Evolutionary conservation across 2,113 vertebrate species (phyloP), one percentile per base, ranked within the genome.

Genomic region (Hypocryptadius cinnamomeus): DNA sequence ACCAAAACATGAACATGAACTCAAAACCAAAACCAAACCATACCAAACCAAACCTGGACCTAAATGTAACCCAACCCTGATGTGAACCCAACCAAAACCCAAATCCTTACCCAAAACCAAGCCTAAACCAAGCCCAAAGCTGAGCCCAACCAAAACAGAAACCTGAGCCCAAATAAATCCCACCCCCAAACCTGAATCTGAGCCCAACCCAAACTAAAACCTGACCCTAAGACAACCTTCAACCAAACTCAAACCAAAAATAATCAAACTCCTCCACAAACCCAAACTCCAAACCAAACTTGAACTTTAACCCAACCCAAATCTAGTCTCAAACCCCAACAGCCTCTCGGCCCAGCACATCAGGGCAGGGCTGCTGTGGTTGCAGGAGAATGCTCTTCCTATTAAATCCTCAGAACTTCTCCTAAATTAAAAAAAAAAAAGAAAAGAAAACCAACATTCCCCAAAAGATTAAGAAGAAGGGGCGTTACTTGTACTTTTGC

Each of bases 341-440:
- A 53, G 15, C 21, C 24, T 64, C 60, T 54, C 19, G 23, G 50
- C 56, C 44, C 35, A 54, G 50, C 56, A 11, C 27, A 4, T 2
- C 6, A 3, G 18, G 33, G 28, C 63, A 45, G 57, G 20, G 44
- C 33, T 59, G 48, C 59, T 37, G 35, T 39, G 78, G 7, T 18
- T 33, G 30, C 51, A 60, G 45, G 13, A 15, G 11, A 61, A 47
- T 0, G 0, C 1, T 1, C 5, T 54, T 39, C 48, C 47, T 33
- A 3, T 31, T 15, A 31, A 74, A 69, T 20, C 35, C 40, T 44
- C 33, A 37, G 13, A 27, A 60, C 30, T 23, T 23, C 8, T 4
- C 8, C n/a, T 4, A 16, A 31, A 19, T 47, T 10, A 23, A 5
- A 17, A 35, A 54, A 11, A 10, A 28, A 28, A 16, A 6, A 23